phyloP scores from a whole-genome alignment of 2,113 vertebrate genomes.

The Myrmophylax atrothorax region DNA sequence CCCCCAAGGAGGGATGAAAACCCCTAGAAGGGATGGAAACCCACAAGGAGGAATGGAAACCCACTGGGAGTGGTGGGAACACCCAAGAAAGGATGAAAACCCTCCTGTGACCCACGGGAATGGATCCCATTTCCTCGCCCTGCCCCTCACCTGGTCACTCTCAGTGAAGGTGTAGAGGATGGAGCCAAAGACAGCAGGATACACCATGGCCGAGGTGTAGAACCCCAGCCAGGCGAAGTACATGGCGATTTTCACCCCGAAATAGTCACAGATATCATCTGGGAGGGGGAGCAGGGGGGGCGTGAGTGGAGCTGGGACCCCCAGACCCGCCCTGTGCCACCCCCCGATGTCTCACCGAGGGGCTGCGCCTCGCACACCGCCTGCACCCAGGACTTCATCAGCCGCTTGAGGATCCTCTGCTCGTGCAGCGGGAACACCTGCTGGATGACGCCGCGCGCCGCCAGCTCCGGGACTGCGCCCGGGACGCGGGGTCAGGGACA shows the following conservation, averaged over 20 bases:
- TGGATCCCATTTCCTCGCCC: neutral
- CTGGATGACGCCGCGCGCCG: slow-evolving; percentile 90
- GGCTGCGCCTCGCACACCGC: slow-evolving; percentile 95
- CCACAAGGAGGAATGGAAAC: neutral
- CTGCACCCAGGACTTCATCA: slow-evolving; percentile 98
- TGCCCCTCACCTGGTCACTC: slow-evolving; percentile 86
- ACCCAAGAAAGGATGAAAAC: neutral
- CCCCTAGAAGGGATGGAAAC: neutral
- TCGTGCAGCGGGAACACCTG: slow-evolving; percentile 95
- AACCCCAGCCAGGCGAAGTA: slow-evolving; percentile 98
- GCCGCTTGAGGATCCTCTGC: slow-evolving; percentile 90
- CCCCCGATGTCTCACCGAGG: slow-evolving; percentile 69
- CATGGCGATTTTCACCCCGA: slow-evolving; percentile 97
- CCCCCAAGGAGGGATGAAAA: neutral
- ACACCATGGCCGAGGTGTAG: slow-evolving; percentile 97
- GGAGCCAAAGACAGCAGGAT: slow-evolving; percentile 92
- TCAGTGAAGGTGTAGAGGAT: slow-evolving; percentile 94
- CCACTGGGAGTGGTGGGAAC: too few species aligned
- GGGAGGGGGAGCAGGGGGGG: accelerated
- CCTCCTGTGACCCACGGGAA: accelerated
- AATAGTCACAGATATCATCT: slow-evolving; percentile 98
- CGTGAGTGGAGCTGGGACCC: accelerated
- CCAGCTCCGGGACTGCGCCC: slow-evolving; percentile 88
- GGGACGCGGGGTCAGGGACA: neutral
- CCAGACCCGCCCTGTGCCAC: neutral